Conservation (phyloP, 2,888 invertebrate species). For the Sylvicola cinctus region DNA sequence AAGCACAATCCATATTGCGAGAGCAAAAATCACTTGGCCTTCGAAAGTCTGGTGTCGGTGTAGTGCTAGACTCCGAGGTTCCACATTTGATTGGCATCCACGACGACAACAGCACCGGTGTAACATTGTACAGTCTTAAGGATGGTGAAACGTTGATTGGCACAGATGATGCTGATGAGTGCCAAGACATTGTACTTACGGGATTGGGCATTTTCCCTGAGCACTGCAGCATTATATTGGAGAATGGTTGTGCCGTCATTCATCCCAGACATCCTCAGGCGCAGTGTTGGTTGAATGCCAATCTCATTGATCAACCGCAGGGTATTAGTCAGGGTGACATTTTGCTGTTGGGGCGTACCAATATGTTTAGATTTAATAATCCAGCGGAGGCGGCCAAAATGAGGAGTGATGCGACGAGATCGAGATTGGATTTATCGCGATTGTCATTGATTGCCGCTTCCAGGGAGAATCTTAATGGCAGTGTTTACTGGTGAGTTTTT, state of each 20-base stretch:
- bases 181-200: constrained; percentile 56
- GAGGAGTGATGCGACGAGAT: constrained; percentile 49
- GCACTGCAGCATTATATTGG: constrained; percentile 55
- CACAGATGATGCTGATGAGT: constrained; percentile 39
- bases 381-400: constrained; percentile 73
- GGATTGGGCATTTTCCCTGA: constrained; percentile 58
- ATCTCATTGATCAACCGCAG: constrained; percentile 54
- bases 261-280: constrained; percentile 43
- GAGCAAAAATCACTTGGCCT: constrained; percentile 75
- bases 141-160: constrained; percentile 77
- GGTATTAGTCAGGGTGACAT: constrained; percentile 65
- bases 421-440: constrained; percentile 55
- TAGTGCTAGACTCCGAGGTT: constrained; percentile 74
- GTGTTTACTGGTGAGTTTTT: constrained; percentile 6
- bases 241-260: constrained; percentile 50
- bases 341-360: constrained; percentile 52
- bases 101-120: constrained; percentile 79
- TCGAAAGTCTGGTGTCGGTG: constrained; percentile 71
- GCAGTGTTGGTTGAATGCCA: constrained; percentile 67
- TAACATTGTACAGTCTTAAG: constrained; percentile 78
- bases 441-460: constrained; percentile 58
- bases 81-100: constrained; percentile 85
- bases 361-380: constrained; percentile 76
- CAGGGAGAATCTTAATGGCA: constrained; percentile 38
- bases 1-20: constrained; percentile 69